These are phyloP conservation scores for Aelia acuminata DNA, from an alignment of 2,888 invertebrate species.

Conservation along the genomic window DNA sequence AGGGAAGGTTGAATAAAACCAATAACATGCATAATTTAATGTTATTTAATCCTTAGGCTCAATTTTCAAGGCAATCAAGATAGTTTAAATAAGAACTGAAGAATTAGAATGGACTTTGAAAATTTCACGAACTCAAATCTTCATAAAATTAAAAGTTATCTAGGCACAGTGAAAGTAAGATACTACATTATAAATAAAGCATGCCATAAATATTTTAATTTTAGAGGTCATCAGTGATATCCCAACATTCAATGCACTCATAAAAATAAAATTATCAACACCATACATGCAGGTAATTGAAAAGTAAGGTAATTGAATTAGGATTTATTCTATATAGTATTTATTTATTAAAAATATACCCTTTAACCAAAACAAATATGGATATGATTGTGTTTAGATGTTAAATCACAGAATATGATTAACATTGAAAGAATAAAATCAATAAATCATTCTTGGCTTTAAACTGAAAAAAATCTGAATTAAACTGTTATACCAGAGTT, in stretches of 20 bases:
- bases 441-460: not conserved
- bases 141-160: too few species aligned
- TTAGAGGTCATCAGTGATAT: not conserved
- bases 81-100: too few species aligned
- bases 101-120: too few species aligned
- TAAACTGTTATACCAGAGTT: slow-evolving; percentile 52
- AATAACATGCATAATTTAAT: too few species aligned
- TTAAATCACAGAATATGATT: not conserved
- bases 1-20: too few species aligned
- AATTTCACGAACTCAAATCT: too few species aligned
- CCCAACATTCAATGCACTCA: not conserved
- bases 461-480: slow-evolving; percentile 37
- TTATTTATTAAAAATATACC: slow-evolving; percentile 59
- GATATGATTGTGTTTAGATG: not conserved
- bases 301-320: not conserved
- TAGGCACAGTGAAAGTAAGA: too few species aligned
- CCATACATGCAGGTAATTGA: not conserved
- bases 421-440: not conserved
- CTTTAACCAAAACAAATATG: slow-evolving; percentile 52
- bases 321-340: slow-evolving; percentile 11
- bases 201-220: not conserved
- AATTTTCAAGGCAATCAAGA: too few species aligned
- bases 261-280: not conserved
- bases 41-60: too few species aligned
- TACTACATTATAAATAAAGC: too few species aligned